Evolutionary conservation across 2,113 vertebrate species (phyloP), one percentile per base, ranked within the genome.

Genomic region (Vireo altiloquus): DNA sequence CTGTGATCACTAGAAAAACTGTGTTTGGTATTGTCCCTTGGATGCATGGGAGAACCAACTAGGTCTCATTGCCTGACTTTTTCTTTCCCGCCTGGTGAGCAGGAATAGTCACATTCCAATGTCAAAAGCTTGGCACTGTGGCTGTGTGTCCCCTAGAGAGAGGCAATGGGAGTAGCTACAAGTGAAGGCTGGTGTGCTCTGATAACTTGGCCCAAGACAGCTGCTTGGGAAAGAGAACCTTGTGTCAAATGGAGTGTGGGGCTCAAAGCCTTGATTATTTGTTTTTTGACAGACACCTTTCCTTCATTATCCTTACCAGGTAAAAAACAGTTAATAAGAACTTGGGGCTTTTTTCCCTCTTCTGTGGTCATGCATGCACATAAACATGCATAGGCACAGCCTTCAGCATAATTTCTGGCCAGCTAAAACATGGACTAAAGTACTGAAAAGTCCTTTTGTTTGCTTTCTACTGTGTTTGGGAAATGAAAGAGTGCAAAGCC

Each of bases 351-450:
- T 66, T 71, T 83, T 23, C 13, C 13, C 2, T 46, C 42, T 74
- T 70, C 8, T 28, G 11, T 61, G 63, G 30, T 31, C 9, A 7
- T 68, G 14, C 31, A 20, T 47, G 30, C 20, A 39, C 10, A 18
- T 52, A 56, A 60, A 49, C 19, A 39, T 0, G 0, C 13, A 10
- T 10, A 64, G 56, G 4, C 68, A 92, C 56, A 88, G 35, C 78
- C 59, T 79, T 74, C 83, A 82, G 82, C 87, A 91, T 71, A 76
- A 47, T 93, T 95, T 90, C 52, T 89, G 93, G 22, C 50, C 76
- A 78, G 57, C 64, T 92, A 87, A 89, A 95, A 79, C 30, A 66
- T 46, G 31, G 82, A 78, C 23, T 78, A 53, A 88, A 68, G 24
- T 49, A 74, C 54, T 23, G 59, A 56, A 81, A 90, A 47, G 27